These are phyloP conservation scores for Lutjanus erythropterus DNA, from an alignment of 2,113 vertebrate genomes.

Conservation along the genomic window DNA sequence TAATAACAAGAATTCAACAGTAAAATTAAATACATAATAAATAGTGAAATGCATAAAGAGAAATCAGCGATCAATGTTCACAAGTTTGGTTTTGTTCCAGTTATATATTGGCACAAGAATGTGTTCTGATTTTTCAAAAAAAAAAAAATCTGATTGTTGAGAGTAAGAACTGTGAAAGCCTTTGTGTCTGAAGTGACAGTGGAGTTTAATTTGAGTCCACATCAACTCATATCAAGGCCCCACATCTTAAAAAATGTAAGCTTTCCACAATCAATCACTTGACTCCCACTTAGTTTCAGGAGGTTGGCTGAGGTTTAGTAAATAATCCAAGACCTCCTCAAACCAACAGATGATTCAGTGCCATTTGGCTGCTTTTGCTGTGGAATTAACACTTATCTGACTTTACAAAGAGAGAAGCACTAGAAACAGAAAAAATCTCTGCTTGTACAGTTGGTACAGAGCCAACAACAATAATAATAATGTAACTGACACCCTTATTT, in stretches of 20 bases:
- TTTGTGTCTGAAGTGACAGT: not conserved
- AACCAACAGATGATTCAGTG: constrained; percentile 59
- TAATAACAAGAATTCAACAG: no score
- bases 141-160: not conserved
- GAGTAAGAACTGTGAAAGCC: not conserved
- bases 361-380: constrained; percentile 58
- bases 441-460: not conserved
- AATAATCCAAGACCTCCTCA: constrained; percentile 55
- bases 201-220: constrained; percentile 23
- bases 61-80: no score
- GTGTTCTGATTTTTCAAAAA: not conserved
- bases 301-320: constrained; percentile 47
- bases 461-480: not conserved
- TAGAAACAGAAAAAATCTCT: not conserved
- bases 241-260: constrained; percentile 45
- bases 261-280: constrained; percentile 39
- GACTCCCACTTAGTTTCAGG: constrained; percentile 32
- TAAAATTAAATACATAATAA: no score
- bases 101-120: no score
- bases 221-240: constrained; percentile 35
- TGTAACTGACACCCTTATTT: not conserved
- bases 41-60: no score
- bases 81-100: no score
- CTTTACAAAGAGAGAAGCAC: not conserved
- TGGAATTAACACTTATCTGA: constrained; percentile 61